Base-by-base conservation (phyloP, 1,140 invertebrate genomes). In the Habropoda laboriosa region DNA sequence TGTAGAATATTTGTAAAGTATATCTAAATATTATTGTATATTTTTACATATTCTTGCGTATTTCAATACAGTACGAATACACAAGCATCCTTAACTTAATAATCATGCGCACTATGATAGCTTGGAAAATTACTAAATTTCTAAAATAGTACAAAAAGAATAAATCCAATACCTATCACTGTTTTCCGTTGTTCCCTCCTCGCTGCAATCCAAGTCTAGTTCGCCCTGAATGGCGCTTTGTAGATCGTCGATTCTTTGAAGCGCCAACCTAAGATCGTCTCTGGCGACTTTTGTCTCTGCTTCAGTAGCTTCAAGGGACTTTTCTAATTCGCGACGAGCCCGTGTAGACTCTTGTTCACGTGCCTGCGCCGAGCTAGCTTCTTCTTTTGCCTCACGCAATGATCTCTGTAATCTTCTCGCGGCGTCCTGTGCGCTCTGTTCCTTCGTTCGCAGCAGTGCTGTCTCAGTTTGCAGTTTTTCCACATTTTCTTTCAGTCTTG, bases 141-240 rank as follows among this genome's bases (percentile, higher is more conserved):
- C 13, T n/a, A 6, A 57, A 55, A 13, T 24, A 8, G n/a, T n/a
- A n/a, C n/a, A n/a, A 67, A 80, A 66, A 6, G 51, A 57, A 61
- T 71, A 24, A 30, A 66, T 24, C n/a, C n/a, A 53, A 51, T 70
- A 95, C 94, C 95, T 95, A 78, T 95, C 95, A 73, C 94, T 95
- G 83, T 95, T 94, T 78, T 95, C 94, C 55, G 92, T 93, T 45
- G 93, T 94, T n/a, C 91, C 93, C 86, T 95, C 94, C 83, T 94
- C 93, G 70, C 93, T 93, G 79, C 93, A 93, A 42, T 94, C 93
- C 45, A 94, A 89, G 72, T 96, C 95, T 68, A 96, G 93, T 74
- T 96, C 95, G 4, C 95, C 97, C 88, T 97, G 96, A 89, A 98
- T 96, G n/a, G 97, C 97, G 85, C 95, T 95, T 86, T 97, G 97